Evolutionary conservation across 1,140 invertebrate genomes (phyloP).

Genomic region (Neoseiulus cucumeris): DNA sequence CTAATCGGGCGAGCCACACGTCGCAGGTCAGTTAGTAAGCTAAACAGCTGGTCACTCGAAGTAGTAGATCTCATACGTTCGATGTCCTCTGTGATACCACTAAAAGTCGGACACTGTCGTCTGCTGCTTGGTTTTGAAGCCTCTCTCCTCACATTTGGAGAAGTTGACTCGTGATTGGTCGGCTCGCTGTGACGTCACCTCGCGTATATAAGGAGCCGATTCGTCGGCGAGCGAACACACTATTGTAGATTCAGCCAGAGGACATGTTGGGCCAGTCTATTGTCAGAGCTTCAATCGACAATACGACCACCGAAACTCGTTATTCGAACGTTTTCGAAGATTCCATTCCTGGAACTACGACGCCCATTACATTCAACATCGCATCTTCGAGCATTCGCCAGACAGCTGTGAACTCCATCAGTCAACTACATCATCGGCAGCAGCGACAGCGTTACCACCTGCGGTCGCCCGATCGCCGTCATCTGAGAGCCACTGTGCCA

Average conservation of each 20-base stretch:
- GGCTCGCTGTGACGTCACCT: neutral
- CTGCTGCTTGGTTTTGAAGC: too few relatives aligned
- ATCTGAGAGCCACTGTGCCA: too few relatives aligned
- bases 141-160: too few relatives aligned
- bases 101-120: too few relatives aligned
- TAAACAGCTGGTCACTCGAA: too few relatives aligned
- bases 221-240: neutral
- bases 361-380: neutral
- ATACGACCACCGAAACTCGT: neutral
- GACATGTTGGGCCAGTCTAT: conserved; percentile 2
- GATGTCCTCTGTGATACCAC: too few relatives aligned
- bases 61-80: too few relatives aligned
- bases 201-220: neutral
- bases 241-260: neutral
- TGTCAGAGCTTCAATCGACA: neutral
- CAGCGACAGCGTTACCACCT: neutral
- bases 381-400: neutral
- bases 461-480: neutral
- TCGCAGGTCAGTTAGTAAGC: too few relatives aligned
- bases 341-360: neutral
- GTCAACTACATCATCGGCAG: neutral
- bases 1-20: too few relatives aligned
- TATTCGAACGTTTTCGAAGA: neutral
- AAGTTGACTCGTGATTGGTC: neutral
- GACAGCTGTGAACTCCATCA: neutral